Conservation (phyloP, 2,888 invertebrate genomes). For the Ectropis crepuscularia region DNA sequence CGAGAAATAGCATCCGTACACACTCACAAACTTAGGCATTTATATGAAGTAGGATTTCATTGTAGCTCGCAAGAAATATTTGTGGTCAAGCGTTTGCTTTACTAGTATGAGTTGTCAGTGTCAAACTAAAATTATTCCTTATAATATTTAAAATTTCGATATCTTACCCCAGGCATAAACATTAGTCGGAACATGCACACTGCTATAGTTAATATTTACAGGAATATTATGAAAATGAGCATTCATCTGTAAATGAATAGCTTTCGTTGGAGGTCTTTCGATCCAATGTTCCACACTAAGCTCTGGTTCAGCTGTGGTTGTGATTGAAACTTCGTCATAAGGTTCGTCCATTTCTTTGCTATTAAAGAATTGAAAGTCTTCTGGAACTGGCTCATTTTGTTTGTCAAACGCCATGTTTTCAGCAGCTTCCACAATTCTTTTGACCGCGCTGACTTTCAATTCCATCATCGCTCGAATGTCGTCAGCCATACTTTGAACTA, state of each 20-base stretch:
- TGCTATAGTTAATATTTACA: constrained; percentile 91
- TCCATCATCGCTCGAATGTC: constrained; percentile 95
- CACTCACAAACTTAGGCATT: too few species aligned
- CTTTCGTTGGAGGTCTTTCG: constrained; percentile 83
- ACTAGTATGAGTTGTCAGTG: too few species aligned
- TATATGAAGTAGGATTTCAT: too few species aligned
- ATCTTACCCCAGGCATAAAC: constrained; percentile 93
- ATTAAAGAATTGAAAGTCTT: constrained; percentile 88
- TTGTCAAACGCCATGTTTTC: constrained; percentile 90
- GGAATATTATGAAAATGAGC: constrained; percentile 91
- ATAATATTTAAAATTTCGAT: constrained; percentile 10
- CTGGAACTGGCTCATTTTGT: constrained; percentile 80
- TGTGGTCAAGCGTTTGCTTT: too few species aligned
- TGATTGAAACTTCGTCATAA: constrained; percentile 76
- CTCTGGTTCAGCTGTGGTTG: constrained; percentile 83
- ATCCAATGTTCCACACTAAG: constrained; percentile 81
- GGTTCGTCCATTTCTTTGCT: constrained; percentile 88
- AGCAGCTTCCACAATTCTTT: constrained; percentile 94
- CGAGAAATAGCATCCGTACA: too few species aligned
- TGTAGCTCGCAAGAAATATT: too few species aligned
- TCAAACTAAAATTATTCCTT: too few species aligned
- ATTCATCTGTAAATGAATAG: constrained; percentile 87
- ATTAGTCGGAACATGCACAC: constrained; percentile 98
- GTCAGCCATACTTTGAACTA: constrained; percentile 93
- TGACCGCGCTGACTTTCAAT: constrained; percentile 93